Evolutionary conservation across 2,113 vertebrate species (phyloP), one percentile per base, ranked within the genome.

Genomic region (Hemibagrus wyckioides): DNA sequence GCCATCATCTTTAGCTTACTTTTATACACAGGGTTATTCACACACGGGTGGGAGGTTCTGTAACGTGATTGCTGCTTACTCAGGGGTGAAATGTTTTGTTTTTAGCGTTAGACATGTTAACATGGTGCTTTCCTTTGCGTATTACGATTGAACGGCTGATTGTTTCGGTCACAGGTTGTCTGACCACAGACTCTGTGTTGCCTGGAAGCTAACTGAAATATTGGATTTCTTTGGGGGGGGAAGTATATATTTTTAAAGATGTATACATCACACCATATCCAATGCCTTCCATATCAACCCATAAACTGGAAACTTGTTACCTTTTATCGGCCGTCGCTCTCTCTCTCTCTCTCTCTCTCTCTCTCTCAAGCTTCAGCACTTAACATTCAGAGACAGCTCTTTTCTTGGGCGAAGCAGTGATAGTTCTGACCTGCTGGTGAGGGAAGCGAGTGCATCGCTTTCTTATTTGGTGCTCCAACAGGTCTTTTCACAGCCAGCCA

Each of bases 401-500:
- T 94, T 92, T 94, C 91, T 93, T 89, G 63, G 87, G 88, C 79
- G 88, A 77, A 91, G 90, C 90, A 92, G 91, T 93, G 94, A 95
- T 94, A 93, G 94, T 95, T 91, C 92, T 93, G 93, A 94, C 91
- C 94, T 93, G 92, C 91, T 93, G 93, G 92, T 90, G 88, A 90
- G 85, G 91, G 90, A 84, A 87, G 67, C 77, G 89, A 30, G 85
- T 86, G 89, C 89, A 89, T 89, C 87, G 84, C 67, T 89, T 82
- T 92, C 91, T 93, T 94, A 95, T 95, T 95, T 94, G 94, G 94
- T 93, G 94, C 94, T 95, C 88, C 90, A 93, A 92, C 93, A 95
- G 94, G 92, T 94, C 94, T 92, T 94, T 93, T 94, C 94, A 92
- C 94, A 89, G 93, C 93, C 91, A 88, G 92, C 90, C 90, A 88